phyloP scores from a whole-genome alignment of 2,888 invertebrate genomes.

The Leptothorax acervorum region DNA sequence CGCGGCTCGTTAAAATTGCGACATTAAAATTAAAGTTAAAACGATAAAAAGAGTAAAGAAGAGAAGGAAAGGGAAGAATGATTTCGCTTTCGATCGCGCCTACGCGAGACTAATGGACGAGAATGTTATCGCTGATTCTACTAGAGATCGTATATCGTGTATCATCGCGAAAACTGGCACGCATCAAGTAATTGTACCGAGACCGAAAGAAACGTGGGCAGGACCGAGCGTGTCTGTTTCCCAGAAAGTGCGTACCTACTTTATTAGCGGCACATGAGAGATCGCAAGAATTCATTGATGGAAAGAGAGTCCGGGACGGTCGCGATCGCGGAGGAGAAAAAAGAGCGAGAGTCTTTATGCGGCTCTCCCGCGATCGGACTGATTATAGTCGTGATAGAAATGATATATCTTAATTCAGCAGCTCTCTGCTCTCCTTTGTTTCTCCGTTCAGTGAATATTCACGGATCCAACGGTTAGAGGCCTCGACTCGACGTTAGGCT shows the following conservation, averaged over 20 bases:
- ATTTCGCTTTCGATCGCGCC: background rate
- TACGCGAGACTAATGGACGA: slow-evolving; percentile 16
- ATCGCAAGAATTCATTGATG: slow-evolving; percentile 14
- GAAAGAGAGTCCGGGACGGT: background rate
- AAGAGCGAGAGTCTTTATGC: slow-evolving; percentile 13
- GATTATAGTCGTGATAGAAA: slow-evolving; percentile 1
- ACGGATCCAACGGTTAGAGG: too few species aligned
- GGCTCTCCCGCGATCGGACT: slow-evolving; percentile 14
- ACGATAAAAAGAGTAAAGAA: background rate
- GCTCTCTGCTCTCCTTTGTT: background rate
- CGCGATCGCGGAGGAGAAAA: slow-evolving; percentile 14
- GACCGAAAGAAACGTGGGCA: slow-evolving; percentile 44
- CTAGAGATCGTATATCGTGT: slow-evolving; percentile 2
- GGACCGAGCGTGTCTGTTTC: slow-evolving; percentile 41
- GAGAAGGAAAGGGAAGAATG: background rate
- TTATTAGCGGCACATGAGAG: slow-evolving; percentile 34
- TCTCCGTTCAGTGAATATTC: background rate
- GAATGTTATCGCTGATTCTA: slow-evolving; percentile 1
- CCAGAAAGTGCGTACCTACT: slow-evolving; percentile 39
- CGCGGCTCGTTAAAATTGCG: background rate
- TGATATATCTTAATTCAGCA: background rate
- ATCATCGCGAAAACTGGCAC: slow-evolving; percentile 43
- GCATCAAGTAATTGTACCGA: slow-evolving; percentile 48
- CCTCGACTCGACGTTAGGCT: background rate
- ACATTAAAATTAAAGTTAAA: slow-evolving; percentile 15